A percentile compares a stretch with the other conserved stretches of the same genome.
These are phyloP conservation scores for Epinotia ramella DNA, from an alignment of 2,888 invertebrate species.

Conservation along the genomic window DNA sequence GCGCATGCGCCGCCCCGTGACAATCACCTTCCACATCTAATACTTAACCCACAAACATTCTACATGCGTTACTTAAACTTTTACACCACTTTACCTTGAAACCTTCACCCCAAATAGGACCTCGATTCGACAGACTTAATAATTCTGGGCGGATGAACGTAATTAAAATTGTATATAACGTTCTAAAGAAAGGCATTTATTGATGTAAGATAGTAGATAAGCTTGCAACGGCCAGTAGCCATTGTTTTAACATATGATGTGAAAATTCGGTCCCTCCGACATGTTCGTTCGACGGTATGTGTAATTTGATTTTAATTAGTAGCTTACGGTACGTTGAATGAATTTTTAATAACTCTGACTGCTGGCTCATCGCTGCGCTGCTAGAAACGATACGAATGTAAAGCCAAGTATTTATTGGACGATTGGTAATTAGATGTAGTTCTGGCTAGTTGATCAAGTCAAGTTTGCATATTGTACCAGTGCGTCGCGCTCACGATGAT, in stretches of 20 bases:
- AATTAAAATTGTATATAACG: conserved; percentile 78
- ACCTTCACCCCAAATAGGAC: conserved; percentile 42
- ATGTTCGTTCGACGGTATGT: conserved; percentile 71
- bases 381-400: neutral
- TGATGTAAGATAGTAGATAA: conserved; percentile 75
- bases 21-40: conserved; percentile 77
- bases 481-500: neutral
- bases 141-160: conserved; percentile 60
- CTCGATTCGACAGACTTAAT: conserved; percentile 48
- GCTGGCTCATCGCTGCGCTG: neutral
- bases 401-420: neutral
- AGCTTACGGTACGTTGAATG: conserved; percentile 47
- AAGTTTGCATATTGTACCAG: no score
- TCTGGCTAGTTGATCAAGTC: neutral
- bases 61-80: conserved; percentile 60
- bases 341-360: conserved; percentile 38
- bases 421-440: neutral
- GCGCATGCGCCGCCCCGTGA: conserved; percentile 69
- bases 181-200: conserved; percentile 77
- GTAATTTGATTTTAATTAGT: conserved; percentile 76
- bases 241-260: conserved; percentile 79
- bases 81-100: conserved; percentile 50
- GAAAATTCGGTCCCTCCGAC: conserved; percentile 72
- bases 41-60: conserved; percentile 58
- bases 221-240: conserved; percentile 76